Percentiles rank a stretch among this genome's conserved stretches.
Evolutionary conservation across 2,888 invertebrate species (phyloP).

Genomic region (Pyrrhosoma nymphula): DNA sequence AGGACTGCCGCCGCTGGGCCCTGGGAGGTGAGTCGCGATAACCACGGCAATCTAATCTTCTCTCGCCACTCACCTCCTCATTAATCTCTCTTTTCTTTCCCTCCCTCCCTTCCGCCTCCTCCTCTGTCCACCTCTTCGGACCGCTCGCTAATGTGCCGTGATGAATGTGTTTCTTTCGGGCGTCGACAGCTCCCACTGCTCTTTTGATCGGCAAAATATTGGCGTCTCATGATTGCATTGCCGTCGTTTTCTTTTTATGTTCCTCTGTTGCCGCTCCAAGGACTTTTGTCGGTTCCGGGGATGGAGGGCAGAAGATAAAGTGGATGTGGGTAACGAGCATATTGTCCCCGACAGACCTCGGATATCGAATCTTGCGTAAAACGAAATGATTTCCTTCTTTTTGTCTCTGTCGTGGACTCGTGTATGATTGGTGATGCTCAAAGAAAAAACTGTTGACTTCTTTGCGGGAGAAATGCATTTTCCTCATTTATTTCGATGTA

Average conservation of each 20-base stretch:
- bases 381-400: background rate
- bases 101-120: background rate
- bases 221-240: background rate
- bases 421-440: background rate
- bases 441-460: background rate
- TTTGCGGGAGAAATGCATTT: no score
- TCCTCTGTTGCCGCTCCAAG: background rate
- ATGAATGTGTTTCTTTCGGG: background rate
- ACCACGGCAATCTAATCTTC: background rate
- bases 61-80: background rate
- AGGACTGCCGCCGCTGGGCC: background rate
- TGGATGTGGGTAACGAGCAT: background rate
- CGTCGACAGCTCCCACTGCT: background rate
- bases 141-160: background rate
- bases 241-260: background rate
- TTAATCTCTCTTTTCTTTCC: background rate
- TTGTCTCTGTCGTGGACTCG: background rate
- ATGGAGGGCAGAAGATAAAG: background rate
- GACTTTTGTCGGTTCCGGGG: background rate
- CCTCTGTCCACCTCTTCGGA: background rate
- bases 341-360: background rate
- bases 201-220: background rate
- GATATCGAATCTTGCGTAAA: background rate
- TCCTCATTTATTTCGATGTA: no score
- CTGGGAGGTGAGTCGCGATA: background rate